Percentiles rank a stretch among this genome's conserved stretches.
phyloP scores from a whole-genome alignment of 2,797 vertebrate genomes.

The Tapera naevia region DNA sequence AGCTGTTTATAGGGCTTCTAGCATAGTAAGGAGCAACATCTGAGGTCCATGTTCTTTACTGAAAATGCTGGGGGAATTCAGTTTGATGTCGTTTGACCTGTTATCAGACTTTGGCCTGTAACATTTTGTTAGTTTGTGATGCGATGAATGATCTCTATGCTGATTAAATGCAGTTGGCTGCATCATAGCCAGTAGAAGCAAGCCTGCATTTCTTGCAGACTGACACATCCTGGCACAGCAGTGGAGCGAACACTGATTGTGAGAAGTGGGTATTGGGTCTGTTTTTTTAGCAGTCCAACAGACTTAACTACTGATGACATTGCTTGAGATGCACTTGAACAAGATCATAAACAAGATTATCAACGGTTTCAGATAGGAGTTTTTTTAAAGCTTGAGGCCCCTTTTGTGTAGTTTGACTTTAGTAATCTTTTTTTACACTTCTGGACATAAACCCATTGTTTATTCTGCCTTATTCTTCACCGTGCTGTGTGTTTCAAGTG shows the following conservation, averaged over 20 bases:
- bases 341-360: neutral
- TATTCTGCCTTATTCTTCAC: neutral
- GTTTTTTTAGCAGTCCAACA: neutral
- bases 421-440: neutral
- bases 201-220: neutral
- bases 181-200: neutral
- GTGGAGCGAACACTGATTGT: neutral
- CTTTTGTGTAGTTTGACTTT: neutral
- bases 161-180: neutral
- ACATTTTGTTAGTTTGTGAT: accelerated
- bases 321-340: neutral
- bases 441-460: neutral
- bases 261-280: neutral
- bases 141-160: neutral
- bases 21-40: neutral
- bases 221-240: neutral
- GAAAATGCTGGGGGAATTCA: neutral
- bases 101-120: neutral
- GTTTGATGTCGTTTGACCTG: neutral
- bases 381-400: neutral
- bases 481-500: neutral
- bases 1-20: neutral
- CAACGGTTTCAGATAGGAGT: neutral
- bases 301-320: neutral
- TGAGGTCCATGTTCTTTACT: neutral